phyloP scores from a whole-genome alignment of 2,113 vertebrate genomes.

The Hydropotes inermis region DNA sequence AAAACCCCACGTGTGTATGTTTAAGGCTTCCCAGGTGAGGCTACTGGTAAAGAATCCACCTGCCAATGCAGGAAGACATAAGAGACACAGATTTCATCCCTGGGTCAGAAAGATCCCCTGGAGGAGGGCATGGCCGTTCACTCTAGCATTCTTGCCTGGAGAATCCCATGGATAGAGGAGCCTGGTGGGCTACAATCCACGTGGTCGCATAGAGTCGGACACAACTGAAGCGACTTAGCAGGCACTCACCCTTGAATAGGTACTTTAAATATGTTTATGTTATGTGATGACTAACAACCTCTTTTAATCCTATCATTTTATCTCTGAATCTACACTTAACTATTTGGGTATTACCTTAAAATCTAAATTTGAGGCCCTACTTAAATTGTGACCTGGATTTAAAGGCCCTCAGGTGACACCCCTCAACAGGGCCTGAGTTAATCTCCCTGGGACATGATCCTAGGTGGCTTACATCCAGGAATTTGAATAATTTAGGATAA shows the following conservation, averaged over 20 bases:
- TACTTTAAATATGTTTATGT: background rate
- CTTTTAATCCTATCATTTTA: background rate
- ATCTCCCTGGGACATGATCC: background rate
- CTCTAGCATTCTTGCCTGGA: background rate
- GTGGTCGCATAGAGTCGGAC: background rate
- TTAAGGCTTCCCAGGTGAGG: background rate
- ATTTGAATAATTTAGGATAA: background rate
- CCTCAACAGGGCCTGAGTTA: background rate
- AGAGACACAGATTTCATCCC: background rate
- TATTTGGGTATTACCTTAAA: background rate
- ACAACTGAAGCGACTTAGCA: background rate
- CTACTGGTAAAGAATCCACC: background rate
- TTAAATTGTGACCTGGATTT: background rate
- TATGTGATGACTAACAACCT: background rate
- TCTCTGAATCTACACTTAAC: background rate
- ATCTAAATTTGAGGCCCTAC: background rate
- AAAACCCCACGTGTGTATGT: background rate
- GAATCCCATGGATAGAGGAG: background rate
- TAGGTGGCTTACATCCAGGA: background rate
- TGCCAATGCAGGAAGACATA: background rate
- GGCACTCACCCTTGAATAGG: background rate
- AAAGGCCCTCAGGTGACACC: background rate
- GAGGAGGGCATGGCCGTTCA: background rate
- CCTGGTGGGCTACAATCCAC: background rate
- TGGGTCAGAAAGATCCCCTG: background rate